Evolutionary conservation across 1,140 invertebrate genomes (phyloP).

Genomic region (Stegodyphus dumicola): DNA sequence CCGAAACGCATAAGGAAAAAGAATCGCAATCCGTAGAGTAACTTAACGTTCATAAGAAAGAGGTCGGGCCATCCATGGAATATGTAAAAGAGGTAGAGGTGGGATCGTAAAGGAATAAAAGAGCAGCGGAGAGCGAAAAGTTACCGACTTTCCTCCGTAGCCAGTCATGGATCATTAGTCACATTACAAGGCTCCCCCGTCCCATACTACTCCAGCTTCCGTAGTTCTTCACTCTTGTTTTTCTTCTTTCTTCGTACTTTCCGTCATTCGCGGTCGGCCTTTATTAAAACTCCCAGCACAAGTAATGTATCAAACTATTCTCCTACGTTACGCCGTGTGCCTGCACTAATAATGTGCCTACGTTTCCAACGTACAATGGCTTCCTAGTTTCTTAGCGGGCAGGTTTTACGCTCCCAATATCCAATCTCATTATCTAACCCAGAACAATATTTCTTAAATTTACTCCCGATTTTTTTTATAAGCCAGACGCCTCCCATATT

Average conservation of each 20-base stretch:
- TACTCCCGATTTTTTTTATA: not conserved
- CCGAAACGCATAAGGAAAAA: slow-evolving; percentile 48
- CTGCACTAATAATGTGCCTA: slow-evolving; percentile 38
- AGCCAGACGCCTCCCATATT: not conserved
- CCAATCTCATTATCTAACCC: slow-evolving; percentile 47
- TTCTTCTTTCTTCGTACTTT: slow-evolving; percentile 6
- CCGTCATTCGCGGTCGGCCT: slow-evolving; percentile 15
- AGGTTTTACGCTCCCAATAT: not conserved
- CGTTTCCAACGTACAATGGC: slow-evolving; percentile 27
- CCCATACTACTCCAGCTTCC: slow-evolving; percentile 3
- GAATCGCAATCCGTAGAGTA: slow-evolving; percentile 36
- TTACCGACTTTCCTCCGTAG: slow-evolving; percentile 43
- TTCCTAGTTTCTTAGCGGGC: not conserved
- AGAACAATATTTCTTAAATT: slow-evolving; percentile 57
- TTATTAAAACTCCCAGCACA: slow-evolving; percentile 51
- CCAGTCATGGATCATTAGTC: slow-evolving; percentile 56
- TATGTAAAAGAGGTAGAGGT: slow-evolving; percentile 58
- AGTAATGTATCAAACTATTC: slow-evolving; percentile 56
- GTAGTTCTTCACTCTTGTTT: slow-evolving; percentile 35
- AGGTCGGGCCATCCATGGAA: slow-evolving; percentile 38
- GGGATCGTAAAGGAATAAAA: slow-evolving; percentile 55
- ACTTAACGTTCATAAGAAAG: slow-evolving; percentile 53
- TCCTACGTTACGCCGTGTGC: slow-evolving; percentile 1
- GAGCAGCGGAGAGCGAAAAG: slow-evolving; percentile 19
- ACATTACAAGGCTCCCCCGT: slow-evolving; percentile 52